Evolutionary conservation across 2,888 invertebrate species (phyloP).

Genomic region (Andrena bicolor): DNA sequence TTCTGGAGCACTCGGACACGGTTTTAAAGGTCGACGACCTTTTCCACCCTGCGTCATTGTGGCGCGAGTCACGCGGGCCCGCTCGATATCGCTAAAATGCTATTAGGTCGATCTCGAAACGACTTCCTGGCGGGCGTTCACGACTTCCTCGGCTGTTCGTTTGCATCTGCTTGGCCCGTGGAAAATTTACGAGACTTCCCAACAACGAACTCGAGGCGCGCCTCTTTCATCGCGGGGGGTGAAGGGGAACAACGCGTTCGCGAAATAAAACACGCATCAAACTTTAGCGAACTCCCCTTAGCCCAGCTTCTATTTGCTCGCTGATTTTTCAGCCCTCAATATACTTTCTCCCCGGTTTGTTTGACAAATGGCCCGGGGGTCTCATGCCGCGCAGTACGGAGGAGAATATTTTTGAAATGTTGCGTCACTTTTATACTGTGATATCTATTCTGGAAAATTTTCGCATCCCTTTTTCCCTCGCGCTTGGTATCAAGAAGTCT

Average conservation of each 20-base stretch:
- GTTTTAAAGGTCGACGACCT: slow-evolving; percentile 73
- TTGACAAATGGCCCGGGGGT: not conserved
- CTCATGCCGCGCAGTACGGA: not conserved
- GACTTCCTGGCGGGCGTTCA: slow-evolving; percentile 55
- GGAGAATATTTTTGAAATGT: too few relatives aligned
- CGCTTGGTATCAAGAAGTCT: slow-evolving; percentile 16
- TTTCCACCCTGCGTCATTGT: slow-evolving; percentile 56
- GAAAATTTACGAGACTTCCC: slow-evolving; percentile 49
- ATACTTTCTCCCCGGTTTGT: not conserved
- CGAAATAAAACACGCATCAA: not conserved
- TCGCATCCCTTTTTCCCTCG: slow-evolving; percentile 11
- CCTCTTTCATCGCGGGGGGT: not conserved
- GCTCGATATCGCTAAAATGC: slow-evolving; percentile 74
- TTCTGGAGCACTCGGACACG: slow-evolving; percentile 71
- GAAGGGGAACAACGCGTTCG: not conserved
- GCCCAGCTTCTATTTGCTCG: not conserved
- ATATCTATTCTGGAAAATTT: too few relatives aligned
- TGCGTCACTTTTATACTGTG: too few relatives aligned
- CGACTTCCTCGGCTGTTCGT: slow-evolving; percentile 13
- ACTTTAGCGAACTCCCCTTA: slow-evolving; percentile 3
- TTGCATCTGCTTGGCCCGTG: not conserved
- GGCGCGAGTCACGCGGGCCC: slow-evolving; percentile 47
- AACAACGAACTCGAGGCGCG: slow-evolving; percentile 24
- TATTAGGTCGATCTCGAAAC: slow-evolving; percentile 67
- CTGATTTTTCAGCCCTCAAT: not conserved